Base-by-base conservation (phyloP, 2,797 vertebrate species). In the Danionella dracula region DNA sequence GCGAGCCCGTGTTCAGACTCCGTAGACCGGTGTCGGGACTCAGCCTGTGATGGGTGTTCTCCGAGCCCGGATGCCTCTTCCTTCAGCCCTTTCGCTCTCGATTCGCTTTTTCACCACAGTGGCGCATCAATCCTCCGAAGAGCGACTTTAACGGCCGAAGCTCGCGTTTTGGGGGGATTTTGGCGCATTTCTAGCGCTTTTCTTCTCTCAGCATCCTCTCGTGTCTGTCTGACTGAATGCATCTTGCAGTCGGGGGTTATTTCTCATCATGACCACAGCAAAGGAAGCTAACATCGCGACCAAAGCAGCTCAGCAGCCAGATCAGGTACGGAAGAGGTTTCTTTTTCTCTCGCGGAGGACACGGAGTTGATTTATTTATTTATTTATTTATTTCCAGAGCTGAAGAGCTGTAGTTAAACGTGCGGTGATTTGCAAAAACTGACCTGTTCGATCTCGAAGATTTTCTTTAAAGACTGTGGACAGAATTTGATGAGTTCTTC, bases 281-380 rank as follows among this genome's bases (percentile, higher is more conserved):
- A 97, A 96, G 89, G 95, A 98, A 75, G 80, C 91, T 76, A 91
- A 80, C 64, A 87, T 90, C 58, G 84, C 93, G 73, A 85, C 86
- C 74, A 97, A 97, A 87, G 70, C 92, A 71, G 84, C 80, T 83
- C 94, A 93, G 7, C 94, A 94, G 82, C 95, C 93, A 62, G 95
- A 98, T 3, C 94, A 97, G 96, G 96, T 98, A 95, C 63, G 58
- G 73, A 66, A 6, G 49, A 15, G 64, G 54, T 65, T 63, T 46
- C 1, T 51, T 35, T 29, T 1, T 40, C 4, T 17, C 5, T 19
- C n/a, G n/a, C n/a, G n/a, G n/a, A n/a, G 16, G 23, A 27, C 23
- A 3, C 23, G 23, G 23, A 27, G 23, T 27, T 27, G 3, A 27
- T 27, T 27, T 6, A 27, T 27, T 27, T 6, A 27, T 27, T 27